A percentile compares a stretch with the other conserved stretches of the same genome.
These are phyloP conservation scores for Gryllus bimaculatus DNA, from an alignment of 1,140 invertebrate genomes.

Conservation along the genomic window DNA sequence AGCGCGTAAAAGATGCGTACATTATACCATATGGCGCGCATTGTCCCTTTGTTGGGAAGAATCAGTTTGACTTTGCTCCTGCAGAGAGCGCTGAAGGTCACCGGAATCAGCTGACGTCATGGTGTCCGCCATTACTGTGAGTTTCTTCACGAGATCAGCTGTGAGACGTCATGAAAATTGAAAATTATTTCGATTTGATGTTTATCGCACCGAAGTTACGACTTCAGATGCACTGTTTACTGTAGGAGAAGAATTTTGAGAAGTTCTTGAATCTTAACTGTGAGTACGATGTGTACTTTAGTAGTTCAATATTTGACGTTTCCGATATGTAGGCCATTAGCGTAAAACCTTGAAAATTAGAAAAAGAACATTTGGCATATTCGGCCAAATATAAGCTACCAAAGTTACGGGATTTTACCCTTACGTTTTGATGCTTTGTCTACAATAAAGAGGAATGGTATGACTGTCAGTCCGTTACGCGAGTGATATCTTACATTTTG, in stretches of 20 bases:
- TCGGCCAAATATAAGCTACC: background rate
- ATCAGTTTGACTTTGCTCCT: background rate
- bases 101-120: constrained; percentile 16
- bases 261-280: background rate
- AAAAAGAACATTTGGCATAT: background rate
- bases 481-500: background rate
- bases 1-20: too few species aligned
- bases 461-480: background rate
- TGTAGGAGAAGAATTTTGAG: background rate
- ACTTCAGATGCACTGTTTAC: background rate
- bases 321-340: constrained; percentile 13
- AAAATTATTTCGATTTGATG: background rate
- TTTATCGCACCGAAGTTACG: background rate
- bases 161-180: constrained; percentile 11
- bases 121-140: constrained; percentile 11
- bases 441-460: background rate
- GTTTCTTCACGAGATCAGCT: constrained; percentile 12
- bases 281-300: background rate
- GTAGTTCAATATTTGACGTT: constrained; percentile 6
- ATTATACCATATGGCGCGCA: too few species aligned
- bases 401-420: background rate
- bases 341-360: constrained; percentile 11
- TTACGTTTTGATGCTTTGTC: background rate
- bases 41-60: too few species aligned
- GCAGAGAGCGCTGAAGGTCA: constrained; percentile 6